phyloP scores from a whole-genome alignment of 2,113 vertebrate species.

The Spea bombifrons region DNA sequence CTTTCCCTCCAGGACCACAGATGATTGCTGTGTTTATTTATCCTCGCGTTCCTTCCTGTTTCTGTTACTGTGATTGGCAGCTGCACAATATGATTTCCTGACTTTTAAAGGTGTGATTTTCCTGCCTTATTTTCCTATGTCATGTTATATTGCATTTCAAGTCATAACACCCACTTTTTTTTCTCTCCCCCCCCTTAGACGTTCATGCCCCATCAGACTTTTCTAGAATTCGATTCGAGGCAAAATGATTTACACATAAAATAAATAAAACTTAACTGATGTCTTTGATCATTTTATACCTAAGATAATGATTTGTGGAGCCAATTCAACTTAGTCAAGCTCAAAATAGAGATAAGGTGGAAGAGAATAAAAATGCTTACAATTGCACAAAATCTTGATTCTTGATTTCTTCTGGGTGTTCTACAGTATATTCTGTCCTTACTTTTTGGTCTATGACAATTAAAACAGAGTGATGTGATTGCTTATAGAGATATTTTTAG shows the following conservation, averaged over 20 bases:
- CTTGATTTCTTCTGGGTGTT: neutral
- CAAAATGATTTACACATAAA: conserved; percentile 13
- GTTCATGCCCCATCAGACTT: conserved; percentile 16
- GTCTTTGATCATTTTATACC: conserved; percentile 8
- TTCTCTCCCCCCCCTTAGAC: neutral
- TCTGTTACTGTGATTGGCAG: conserved; percentile 39
- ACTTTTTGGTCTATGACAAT: neutral
- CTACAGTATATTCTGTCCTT: neutral
- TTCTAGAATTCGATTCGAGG: conserved; percentile 7
- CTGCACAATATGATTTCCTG: conserved; percentile 38
- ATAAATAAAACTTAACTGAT: conserved; percentile 23
- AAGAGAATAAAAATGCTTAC: neutral
- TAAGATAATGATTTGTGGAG: conserved; percentile 32
- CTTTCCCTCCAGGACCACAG: conserved; percentile 33
- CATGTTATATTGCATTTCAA: conserved; percentile 34
- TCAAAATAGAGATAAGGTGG: neutral
- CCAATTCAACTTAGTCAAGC: neutral
- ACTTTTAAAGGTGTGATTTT: conserved; percentile 37
- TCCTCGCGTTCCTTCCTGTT: conserved; percentile 41
- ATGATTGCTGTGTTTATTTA: conserved; percentile 47
- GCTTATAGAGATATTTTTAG: too few species aligned
- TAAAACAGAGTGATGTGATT: neutral
- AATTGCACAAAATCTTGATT: neutral
- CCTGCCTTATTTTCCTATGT: conserved; percentile 38
- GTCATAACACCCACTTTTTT: neutral